Evolutionary conservation across 2,113 vertebrate species (phyloP).

Genomic region (Lophius piscatorius): DNA sequence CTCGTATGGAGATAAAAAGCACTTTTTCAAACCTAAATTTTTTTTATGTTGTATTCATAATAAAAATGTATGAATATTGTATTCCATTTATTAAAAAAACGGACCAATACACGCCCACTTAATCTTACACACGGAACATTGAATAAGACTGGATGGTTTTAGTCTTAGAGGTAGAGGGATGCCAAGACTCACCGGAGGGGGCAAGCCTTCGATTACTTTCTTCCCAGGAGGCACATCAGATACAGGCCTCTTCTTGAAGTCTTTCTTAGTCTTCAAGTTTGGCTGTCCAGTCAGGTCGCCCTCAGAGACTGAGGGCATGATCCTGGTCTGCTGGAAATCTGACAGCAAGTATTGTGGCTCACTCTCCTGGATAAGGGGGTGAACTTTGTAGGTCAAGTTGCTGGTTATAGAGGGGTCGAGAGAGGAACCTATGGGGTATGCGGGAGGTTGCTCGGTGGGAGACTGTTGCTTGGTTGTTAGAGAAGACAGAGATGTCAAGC

Average conservation of each 20-base stretch:
- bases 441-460: slow-evolving; percentile 77
- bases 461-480: slow-evolving; percentile 72
- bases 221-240: slow-evolving; percentile 88
- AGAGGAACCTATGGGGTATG: slow-evolving; percentile 81
- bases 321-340: slow-evolving; percentile 80
- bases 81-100: no score
- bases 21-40: no score
- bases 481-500: slow-evolving; percentile 50
- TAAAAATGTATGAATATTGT: no score
- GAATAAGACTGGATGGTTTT: no score
- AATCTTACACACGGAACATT: no score
- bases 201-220: slow-evolving; percentile 91
- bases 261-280: slow-evolving; percentile 84
- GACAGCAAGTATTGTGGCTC: slow-evolving; percentile 77
- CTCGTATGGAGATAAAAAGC: no score
- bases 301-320: slow-evolving; percentile 90
- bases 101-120: no score
- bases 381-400: slow-evolving; percentile 85
- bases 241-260: slow-evolving; percentile 90
- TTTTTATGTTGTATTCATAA: no score
- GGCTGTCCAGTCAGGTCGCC: slow-evolving; percentile 88
- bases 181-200: slow-evolving; percentile 87
- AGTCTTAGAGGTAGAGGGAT: no score
- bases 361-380: slow-evolving; percentile 76
- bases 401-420: slow-evolving; percentile 68